Percentiles rank a stretch among this genome's conserved stretches.
Conservation (phyloP, 1,140 invertebrate genomes). For the Caenorhabditis briggsae region DNA sequence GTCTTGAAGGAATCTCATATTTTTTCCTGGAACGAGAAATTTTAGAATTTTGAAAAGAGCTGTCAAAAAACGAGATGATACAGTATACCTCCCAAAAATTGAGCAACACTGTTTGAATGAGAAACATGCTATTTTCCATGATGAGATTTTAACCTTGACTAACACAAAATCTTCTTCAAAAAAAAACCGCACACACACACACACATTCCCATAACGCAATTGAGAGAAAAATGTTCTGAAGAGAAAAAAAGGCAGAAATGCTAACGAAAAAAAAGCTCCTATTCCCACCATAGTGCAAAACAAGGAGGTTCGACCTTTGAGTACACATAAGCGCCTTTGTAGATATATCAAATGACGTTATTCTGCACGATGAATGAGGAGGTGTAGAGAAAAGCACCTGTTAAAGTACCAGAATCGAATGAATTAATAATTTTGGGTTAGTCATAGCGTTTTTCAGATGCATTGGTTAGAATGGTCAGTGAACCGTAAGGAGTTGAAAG, state of each 20-base stretch:
- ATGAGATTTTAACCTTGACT: no score
- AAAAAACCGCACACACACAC: no score
- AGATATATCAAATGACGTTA: background rate
- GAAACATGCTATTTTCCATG: no score
- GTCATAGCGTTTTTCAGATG: background rate
- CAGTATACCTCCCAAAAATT: no score
- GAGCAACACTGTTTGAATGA: no score
- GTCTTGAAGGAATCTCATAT: background rate
- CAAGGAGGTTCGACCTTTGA: background rate
- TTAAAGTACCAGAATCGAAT: background rate
- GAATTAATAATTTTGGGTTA: background rate
- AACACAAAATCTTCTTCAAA: no score
- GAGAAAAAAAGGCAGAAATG: background rate
- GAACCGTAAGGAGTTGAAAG: no score
- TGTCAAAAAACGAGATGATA: background rate
- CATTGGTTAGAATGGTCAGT: no score
- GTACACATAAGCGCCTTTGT: constrained; percentile 2
- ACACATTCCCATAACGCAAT: background rate
- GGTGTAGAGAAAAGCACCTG: background rate
- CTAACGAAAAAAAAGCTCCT: background rate
- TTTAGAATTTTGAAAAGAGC: background rate
- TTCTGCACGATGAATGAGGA: background rate
- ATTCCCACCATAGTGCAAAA: background rate
- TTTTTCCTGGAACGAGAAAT: background rate
- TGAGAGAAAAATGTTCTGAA: background rate